Conservation (phyloP, 2,888 invertebrate species). For the Gandaritis pyraliata region DNA sequence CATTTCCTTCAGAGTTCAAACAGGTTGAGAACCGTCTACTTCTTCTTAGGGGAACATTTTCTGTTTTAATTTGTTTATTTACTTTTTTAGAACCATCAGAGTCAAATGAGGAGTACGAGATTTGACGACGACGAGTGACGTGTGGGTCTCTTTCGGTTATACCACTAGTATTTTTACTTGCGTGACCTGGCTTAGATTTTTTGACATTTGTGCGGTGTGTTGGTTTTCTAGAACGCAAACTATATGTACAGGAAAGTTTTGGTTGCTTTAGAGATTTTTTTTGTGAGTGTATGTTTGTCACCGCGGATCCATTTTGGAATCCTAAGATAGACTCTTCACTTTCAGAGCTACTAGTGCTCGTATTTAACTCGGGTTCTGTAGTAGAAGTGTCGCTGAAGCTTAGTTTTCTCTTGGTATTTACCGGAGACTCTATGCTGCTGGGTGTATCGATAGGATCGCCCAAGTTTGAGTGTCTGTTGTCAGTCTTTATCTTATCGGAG, state of each 20-base stretch:
- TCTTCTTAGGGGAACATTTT: slow-evolving; percentile 6
- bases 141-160: no score
- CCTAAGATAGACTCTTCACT: slow-evolving; percentile 9
- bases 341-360: slow-evolving; percentile 10
- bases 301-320: slow-evolving; percentile 4
- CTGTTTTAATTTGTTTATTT: background rate
- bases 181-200: background rate
- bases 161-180: background rate
- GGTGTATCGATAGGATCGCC: background rate
- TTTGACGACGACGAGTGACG: background rate
- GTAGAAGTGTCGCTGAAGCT: slow-evolving; percentile 12
- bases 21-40: slow-evolving; percentile 9
- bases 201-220: background rate
- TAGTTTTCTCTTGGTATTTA: slow-evolving; percentile 11
- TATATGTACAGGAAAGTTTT: background rate
- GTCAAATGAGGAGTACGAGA: background rate
- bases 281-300: background rate
- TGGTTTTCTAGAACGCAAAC: slow-evolving; percentile 4
- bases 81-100: background rate
- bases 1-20: background rate
- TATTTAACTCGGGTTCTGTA: slow-evolving; percentile 1
- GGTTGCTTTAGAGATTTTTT: slow-evolving; percentile 1
- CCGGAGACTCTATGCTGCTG: no score
- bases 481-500: background rate
- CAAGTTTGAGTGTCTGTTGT: background rate